Percentiles rank a stretch among this genome's conserved stretches.
These are phyloP conservation scores for Microdon myrmicae DNA, from an alignment of 2,888 invertebrate species.

Conservation along the genomic window DNA sequence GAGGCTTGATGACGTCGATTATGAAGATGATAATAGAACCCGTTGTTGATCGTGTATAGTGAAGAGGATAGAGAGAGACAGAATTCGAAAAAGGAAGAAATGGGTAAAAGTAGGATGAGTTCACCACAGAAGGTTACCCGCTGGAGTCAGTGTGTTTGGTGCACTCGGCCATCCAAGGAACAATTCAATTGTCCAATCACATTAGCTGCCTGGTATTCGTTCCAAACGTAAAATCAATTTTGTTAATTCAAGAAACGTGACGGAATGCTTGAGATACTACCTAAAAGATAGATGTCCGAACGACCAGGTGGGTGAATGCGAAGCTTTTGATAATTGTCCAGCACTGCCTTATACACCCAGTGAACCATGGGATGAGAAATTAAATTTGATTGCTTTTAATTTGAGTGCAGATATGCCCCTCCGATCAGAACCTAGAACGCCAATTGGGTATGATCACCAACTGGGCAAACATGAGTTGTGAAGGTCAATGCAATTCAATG, in stretches of 20 bases:
- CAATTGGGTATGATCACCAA: too few species aligned
- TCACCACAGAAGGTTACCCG: conserved; percentile 15
- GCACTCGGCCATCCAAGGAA: conserved; percentile 11
- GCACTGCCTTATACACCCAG: conserved; percentile 12
- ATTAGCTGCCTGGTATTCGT: conserved; percentile 15
- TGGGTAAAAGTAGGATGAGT: conserved; percentile 16
- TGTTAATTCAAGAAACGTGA: conserved; percentile 63
- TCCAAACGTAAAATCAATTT: conserved; percentile 56
- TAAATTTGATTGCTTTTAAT: conserved; percentile 46
- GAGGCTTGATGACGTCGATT: conserved; percentile 38
- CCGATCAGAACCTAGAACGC: too few species aligned
- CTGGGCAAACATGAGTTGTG: conserved; percentile 10
- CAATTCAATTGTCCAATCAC: conserved; percentile 49
- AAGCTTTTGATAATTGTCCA: too few species aligned
- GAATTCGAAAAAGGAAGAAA: not conserved
- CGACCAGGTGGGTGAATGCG: too few species aligned
- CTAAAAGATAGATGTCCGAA: conserved; percentile 29
- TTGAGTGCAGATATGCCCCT: conserved; percentile 12
- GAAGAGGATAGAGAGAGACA: conserved; percentile 7
- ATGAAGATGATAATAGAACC: conserved; percentile 36
- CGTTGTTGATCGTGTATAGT: conserved; percentile 39
- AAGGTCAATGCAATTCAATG: conserved; percentile 39
- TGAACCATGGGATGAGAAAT: conserved; percentile 37
- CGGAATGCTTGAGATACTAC: conserved; percentile 53
- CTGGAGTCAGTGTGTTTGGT: conserved; percentile 12